A percentile compares a stretch with the other conserved stretches of the same genome.
Conservation (phyloP, 1,140 invertebrate species). For the Acyrthosiphon pisum region DNA sequence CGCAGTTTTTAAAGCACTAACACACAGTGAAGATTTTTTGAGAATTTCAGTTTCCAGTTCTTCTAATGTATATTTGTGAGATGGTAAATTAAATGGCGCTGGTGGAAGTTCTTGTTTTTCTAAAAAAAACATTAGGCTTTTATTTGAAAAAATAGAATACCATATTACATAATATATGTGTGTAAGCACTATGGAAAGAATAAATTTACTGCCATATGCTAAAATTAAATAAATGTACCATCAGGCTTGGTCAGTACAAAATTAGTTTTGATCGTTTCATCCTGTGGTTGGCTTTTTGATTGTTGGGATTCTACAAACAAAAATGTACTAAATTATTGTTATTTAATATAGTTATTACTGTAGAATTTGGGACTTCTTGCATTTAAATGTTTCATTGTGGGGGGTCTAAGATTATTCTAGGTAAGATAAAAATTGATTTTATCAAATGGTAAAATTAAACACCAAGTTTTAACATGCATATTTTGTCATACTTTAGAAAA, state of each 20-base stretch:
- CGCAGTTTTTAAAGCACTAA: conserved; percentile 16
- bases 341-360: background rate
- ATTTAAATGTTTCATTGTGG: background rate
- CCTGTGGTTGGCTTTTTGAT: background rate
- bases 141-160: background rate
- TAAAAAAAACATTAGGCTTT: background rate
- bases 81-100: background rate
- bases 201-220: background rate
- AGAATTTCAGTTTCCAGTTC: conserved; percentile 47
- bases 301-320: background rate
- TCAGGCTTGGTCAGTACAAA: background rate
- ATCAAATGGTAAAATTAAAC: background rate
- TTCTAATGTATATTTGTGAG: conserved; percentile 20
- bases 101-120: background rate
- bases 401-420: background rate
- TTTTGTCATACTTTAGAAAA: background rate
- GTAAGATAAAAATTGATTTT: background rate
- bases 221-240: conserved; percentile 18
- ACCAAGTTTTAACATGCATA: background rate
- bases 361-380: background rate
- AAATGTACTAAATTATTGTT: background rate
- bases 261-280: background rate
- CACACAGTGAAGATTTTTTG: background rate
- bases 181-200: background rate
- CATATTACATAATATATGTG: background rate